phyloP scores from a whole-genome alignment of 2,888 invertebrate genomes.

The Pteria penguin region DNA sequence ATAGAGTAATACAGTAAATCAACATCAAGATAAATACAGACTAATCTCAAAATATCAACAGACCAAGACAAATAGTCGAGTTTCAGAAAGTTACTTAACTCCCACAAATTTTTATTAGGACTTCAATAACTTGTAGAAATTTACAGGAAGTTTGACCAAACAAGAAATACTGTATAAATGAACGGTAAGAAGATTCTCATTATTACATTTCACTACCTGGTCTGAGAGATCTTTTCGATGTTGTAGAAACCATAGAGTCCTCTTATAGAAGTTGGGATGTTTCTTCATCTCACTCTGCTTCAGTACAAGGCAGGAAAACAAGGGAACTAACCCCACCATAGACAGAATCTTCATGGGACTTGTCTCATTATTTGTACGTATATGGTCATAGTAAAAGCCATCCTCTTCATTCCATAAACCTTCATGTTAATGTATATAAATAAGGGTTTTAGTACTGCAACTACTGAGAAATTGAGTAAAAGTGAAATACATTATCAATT shows the following conservation, averaged over 20 bases:
- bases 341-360: conserved; percentile 73
- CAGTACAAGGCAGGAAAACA: conserved; percentile 75
- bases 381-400: conserved; percentile 79
- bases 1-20: too few relatives aligned
- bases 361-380: conserved; percentile 60
- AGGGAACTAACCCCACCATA: conserved; percentile 76
- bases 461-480: too few relatives aligned
- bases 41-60: too few relatives aligned
- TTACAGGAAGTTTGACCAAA: too few relatives aligned
- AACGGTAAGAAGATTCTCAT: not conserved
- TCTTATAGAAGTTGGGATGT: conserved; percentile 73
- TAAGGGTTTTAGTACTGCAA: not conserved
- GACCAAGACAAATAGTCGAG: too few relatives aligned
- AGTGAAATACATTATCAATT: too few relatives aligned
- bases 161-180: too few relatives aligned
- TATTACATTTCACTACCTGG: too few relatives aligned
- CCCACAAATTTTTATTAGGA: too few relatives aligned
- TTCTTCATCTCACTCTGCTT: conserved; percentile 64
- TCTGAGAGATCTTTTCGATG: conserved; percentile 73
- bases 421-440: conserved; percentile 23
- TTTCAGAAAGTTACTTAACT: too few relatives aligned
- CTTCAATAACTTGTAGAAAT: too few relatives aligned
- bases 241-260: conserved; percentile 76
- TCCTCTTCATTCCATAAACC: conserved; percentile 79
- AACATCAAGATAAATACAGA: too few relatives aligned